Percentiles rank a stretch among this genome's conserved stretches.
These are phyloP conservation scores for Heliopora coerulea DNA, from an alignment of 92 coral and sea anemone genomes.

Conservation along the genomic window DNA sequence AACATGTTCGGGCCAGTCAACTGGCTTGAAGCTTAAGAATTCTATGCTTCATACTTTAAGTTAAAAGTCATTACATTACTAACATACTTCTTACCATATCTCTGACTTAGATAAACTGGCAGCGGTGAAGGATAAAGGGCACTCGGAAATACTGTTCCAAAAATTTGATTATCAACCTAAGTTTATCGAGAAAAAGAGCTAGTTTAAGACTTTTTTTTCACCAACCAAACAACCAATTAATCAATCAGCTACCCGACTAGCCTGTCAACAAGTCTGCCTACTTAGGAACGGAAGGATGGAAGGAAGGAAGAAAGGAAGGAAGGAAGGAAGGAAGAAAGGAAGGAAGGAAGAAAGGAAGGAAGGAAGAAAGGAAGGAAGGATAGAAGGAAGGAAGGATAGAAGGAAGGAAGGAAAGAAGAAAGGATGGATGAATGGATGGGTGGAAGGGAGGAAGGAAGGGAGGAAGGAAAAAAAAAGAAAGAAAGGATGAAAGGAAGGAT, in stretches of 20 bases:
- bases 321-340: neutral
- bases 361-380: too few relatives aligned
- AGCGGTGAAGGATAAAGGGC: constrained; percentile 89
- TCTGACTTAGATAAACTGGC: constrained; percentile 61
- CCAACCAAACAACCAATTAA: neutral
- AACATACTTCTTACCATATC: constrained; percentile 57
- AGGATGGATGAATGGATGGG: too few relatives aligned
- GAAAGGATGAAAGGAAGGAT: too few relatives aligned
- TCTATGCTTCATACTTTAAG: too few relatives aligned
- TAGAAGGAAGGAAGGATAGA: too few relatives aligned
- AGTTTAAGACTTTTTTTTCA: neutral
- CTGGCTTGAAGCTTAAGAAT: too few relatives aligned
- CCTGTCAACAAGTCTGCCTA: neutral
- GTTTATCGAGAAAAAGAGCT: neutral
- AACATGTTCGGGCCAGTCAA: too few relatives aligned
- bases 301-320: neutral
- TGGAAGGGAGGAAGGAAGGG: too few relatives aligned
- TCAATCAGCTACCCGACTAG: neutral
- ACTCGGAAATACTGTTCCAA: constrained; percentile 88
- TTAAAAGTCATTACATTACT: too few relatives aligned
- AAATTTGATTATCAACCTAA: constrained; percentile 91
- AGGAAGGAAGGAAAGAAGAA: too few relatives aligned
- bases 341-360: neutral
- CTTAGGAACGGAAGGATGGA: too few relatives aligned
- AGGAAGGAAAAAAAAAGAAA: too few relatives aligned